phyloP scores from a whole-genome alignment of 1,140 invertebrate species.

The Lithobius niger region DNA sequence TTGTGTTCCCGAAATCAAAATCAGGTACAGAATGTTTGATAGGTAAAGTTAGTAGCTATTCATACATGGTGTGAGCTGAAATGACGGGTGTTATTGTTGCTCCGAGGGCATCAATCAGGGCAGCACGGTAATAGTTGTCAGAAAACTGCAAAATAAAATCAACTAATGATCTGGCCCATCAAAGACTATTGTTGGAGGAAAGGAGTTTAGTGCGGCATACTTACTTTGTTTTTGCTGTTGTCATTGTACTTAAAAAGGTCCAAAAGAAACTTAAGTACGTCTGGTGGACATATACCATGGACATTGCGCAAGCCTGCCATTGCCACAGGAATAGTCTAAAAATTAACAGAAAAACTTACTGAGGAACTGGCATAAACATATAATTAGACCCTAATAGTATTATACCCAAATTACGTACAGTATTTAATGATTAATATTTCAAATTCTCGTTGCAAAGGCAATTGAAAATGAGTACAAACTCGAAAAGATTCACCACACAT shows the following conservation, averaged over 20 bases:
- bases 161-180: too few relatives aligned
- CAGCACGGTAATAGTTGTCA: constrained; percentile 54
- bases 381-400: too few relatives aligned
- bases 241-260: constrained; percentile 98
- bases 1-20: too few relatives aligned
- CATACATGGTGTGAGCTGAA: constrained; percentile 6
- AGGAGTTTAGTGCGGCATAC: constrained; percentile 1
- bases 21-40: neutral
- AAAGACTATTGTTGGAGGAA: too few relatives aligned
- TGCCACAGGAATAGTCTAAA: constrained; percentile 63
- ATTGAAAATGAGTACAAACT: too few relatives aligned
- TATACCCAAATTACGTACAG: too few relatives aligned
- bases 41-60: constrained; percentile 1
- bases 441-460: neutral
- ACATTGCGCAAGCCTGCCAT: constrained; percentile 82
- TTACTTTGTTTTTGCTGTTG: constrained; percentile 72
- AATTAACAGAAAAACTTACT: too few relatives aligned
- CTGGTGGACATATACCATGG: constrained; percentile 86
- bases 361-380: too few relatives aligned
- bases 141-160: constrained; percentile 37
- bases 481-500: too few relatives aligned
- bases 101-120: constrained; percentile 78
- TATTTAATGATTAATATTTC: too few relatives aligned
- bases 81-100: constrained; percentile 77
- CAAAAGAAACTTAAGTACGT: constrained; percentile 81